A percentile compares a stretch with the other conserved stretches of the same genome.
phyloP scores from a whole-genome alignment of 1,140 invertebrate genomes.

The Conus ventricosus region DNA sequence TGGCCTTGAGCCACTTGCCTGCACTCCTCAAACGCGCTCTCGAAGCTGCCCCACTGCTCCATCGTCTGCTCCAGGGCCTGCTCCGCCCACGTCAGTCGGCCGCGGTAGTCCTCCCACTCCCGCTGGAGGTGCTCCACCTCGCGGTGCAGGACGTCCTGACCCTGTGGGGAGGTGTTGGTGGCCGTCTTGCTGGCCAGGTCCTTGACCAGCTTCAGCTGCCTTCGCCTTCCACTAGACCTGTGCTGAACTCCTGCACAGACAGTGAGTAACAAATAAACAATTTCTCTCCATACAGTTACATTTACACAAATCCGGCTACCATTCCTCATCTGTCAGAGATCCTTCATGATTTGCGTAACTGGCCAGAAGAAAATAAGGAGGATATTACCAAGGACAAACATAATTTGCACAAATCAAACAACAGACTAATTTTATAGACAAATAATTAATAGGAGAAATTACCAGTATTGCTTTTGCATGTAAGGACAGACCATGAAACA shows the following conservation, averaged over 20 bases:
- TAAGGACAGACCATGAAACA: too few species aligned
- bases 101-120: constrained; percentile 78
- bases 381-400: too few species aligned
- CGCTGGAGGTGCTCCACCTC: constrained; percentile 81
- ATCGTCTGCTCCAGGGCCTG: constrained; percentile 82
- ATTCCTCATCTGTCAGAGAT: too few species aligned
- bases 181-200: constrained; percentile 82
- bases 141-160: constrained; percentile 80
- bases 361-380: too few species aligned
- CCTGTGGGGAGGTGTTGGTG: constrained; percentile 85
- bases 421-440: too few species aligned
- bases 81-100: constrained; percentile 69
- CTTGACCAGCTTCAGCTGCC: constrained; percentile 82
- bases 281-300: too few species aligned
- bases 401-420: too few species aligned
- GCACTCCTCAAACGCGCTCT: constrained; percentile 85
- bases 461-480: too few species aligned
- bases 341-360: too few species aligned
- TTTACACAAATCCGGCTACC: too few species aligned
- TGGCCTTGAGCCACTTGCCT: constrained; percentile 89
- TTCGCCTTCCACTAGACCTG: constrained; percentile 83
- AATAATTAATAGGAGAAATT: too few species aligned
- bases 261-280: too few species aligned
- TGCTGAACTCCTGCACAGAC: constrained; percentile 78
- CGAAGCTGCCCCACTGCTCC: constrained; percentile 91